Base-by-base conservation (phyloP, 2,888 invertebrate genomes). In the Ligdia adustata region DNA sequence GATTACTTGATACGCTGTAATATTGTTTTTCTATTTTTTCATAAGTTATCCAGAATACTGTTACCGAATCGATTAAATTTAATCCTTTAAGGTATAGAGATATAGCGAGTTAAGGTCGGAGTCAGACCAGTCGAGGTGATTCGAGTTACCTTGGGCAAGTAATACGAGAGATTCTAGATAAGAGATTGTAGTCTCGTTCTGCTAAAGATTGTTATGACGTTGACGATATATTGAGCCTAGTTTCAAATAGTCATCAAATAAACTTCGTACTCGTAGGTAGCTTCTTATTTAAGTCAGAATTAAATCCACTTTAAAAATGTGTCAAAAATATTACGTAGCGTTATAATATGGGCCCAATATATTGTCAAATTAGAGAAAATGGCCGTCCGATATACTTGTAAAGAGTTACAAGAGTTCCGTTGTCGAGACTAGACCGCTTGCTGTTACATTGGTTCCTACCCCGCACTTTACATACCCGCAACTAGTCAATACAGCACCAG, bases 31-130 rank as follows among this genome's bases (percentile, higher is more conserved):
- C 33, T 20, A 28, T 29, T 72, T 77, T 80, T 79, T 79, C 52
- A 86, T 89, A 89, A 89, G 90, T 90, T 90, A 90, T 89, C 89
- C 90, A 90, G 90, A 90, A 89, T 89, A 82, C 69, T 89, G 89
- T 87, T 63, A 61, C 58, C 50, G 6, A 5, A n/a, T n/a, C 20
- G 4, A 42, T 26, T 35, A 47, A 44, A 55, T n/a, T 54, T 53
- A 46, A 55, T 56, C 56, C 53, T 55, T 62, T 50, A 49, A 46
- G 33, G 33, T 48, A 63, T 58, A 60, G 57, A 55, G 56, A 60
- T 63, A 48, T 55, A 52, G 75, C 73, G 72, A 75, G 78, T 29
- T 33, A 31, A 31, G 38, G 5, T 40, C 39, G 26, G 75, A 74
- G 70, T 75, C 74, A 16, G 79, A 75, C 79, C 77, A 75, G 70